Evolutionary conservation across 2,888 invertebrate species (phyloP).

Genomic region (Catocala fraxini): DNA sequence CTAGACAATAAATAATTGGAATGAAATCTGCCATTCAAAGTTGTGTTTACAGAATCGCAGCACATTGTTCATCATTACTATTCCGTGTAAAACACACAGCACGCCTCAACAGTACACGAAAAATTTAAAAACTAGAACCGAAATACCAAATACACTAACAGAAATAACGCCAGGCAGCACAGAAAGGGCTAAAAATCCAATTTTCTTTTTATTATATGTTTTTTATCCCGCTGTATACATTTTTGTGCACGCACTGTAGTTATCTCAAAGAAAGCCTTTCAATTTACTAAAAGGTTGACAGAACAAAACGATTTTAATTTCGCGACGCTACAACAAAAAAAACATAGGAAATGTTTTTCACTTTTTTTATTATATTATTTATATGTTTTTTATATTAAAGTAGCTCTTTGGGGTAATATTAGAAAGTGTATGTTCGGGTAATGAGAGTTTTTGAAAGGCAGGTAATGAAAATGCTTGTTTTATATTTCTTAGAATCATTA

Average conservation of each 20-base stretch:
- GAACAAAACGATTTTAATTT: slow-evolving; percentile 53
- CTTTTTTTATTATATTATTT: slow-evolving; percentile 21
- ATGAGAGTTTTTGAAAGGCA: slow-evolving; percentile 1
- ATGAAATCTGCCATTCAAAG: too few species aligned
- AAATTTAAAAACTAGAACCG: slow-evolving; percentile 1
- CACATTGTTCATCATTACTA: too few species aligned
- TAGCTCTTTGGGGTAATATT: slow-evolving; percentile 12
- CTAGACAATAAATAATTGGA: too few species aligned
- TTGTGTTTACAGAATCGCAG: too few species aligned
- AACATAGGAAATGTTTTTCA: slow-evolving; percentile 18
- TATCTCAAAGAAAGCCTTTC: slow-evolving; percentile 48
- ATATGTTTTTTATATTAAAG: slow-evolving; percentile 15
- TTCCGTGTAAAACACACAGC: too few species aligned
- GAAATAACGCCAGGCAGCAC: background rate
- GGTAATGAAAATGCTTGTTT: slow-evolving; percentile 4
- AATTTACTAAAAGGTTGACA: slow-evolving; percentile 59
- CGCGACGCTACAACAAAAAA: slow-evolving; percentile 28
- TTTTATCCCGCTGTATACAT: slow-evolving; percentile 13
- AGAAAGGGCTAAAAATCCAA: slow-evolving; percentile 12
- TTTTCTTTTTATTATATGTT: slow-evolving; percentile 17
- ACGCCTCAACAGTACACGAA: background rate
- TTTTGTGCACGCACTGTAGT: slow-evolving; percentile 39
- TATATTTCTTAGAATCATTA: background rate
- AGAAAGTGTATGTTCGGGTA: slow-evolving; percentile 6
- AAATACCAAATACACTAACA: background rate